Evolutionary conservation across 2,113 vertebrate species (phyloP), one percentile per base, ranked within the genome.

Genomic region (Rynchops niger): DNA sequence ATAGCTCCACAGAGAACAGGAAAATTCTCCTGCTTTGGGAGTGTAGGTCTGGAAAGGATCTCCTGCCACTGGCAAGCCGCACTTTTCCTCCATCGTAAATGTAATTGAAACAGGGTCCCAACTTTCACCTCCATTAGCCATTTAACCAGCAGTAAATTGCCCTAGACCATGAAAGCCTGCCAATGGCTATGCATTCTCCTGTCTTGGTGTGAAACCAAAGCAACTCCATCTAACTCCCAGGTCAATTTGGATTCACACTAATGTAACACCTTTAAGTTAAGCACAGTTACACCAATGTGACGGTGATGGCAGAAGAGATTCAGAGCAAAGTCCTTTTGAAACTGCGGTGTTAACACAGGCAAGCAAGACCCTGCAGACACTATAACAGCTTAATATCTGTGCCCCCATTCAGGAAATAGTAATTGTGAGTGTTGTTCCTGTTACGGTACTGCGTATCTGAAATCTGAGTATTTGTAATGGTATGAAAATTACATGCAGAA

Each of bases 11-110:
- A 69, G 47, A 76, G 53, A 53, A 25, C 38, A 80, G 53, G 22
- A 43, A 52, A 86, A 82, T 53, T 43, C 63, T 58, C 20, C 77
- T 61, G 43, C 49, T 63, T 69, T 55, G 59, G 69, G 69, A 89
- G 74, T 56, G n/a, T 14, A 47, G 52, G 34, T 76, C 94, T 92
- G 86, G 89, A 92, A 95, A 90, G 86, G 73, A 82, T 92, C 79
- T 90, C 59, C 89, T 56, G 73, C 65, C 82, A 52, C 86, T 67
- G 65, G 69, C 85, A 81, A 82, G 65, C 59, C 78, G 63, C 82
- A 29, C n/a, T 82, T 90, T 55, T 42, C 53, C 49, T 72, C 69
- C 23, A 45, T 14, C 21, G 7, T 25, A 58, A 89, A 63, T 3
- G 9, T 56, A 52, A 77, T 47, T 82, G 43, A 50, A 80, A 26